Evolutionary conservation across 2,888 invertebrate species (phyloP).

Genomic region (Caenorhabditis sp.): DNA sequence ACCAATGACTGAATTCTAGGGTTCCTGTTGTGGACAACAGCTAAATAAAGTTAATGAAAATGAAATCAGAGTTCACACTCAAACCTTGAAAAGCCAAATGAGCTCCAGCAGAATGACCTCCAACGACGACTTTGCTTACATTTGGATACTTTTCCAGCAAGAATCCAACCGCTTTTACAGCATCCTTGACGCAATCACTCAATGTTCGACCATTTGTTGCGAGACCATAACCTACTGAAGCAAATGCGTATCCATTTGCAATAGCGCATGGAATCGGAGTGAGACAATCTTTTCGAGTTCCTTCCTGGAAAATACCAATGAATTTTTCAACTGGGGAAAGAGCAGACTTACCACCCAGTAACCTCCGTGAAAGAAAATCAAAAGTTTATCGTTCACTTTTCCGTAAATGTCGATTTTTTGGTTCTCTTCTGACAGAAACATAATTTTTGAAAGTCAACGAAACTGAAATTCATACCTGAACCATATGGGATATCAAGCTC

Average conservation of each 20-base stretch:
- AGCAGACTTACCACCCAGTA: constrained; percentile 65
- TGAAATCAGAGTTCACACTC: no score
- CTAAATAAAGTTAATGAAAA: constrained; percentile 9
- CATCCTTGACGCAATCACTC: constrained; percentile 36
- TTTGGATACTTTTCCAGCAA: constrained; percentile 37
- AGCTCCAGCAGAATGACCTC: constrained; percentile 60
- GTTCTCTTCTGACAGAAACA: constrained; percentile 42
- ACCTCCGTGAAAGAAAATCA: constrained; percentile 70
- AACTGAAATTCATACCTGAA: background rate
- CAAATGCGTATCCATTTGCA: constrained; percentile 39
- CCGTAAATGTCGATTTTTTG: constrained; percentile 69
- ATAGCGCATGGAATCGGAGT: constrained; percentile 19
- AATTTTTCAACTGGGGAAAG: background rate
- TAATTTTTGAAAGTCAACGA: background rate
- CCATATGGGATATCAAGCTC: constrained; percentile 30
- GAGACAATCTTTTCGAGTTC: constrained; percentile 32
- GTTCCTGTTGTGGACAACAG: constrained; percentile 9
- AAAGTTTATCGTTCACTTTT: constrained; percentile 45
- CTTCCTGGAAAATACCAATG: constrained; percentile 47
- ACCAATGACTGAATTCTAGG: constrained; percentile 22
- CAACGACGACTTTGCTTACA: constrained; percentile 20
- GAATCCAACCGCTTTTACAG: constrained; percentile 29
- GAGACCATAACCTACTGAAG: constrained; percentile 53
- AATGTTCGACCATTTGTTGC: constrained; percentile 16
- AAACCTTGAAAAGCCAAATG: constrained; percentile 43